phyloP scores from a whole-genome alignment of 2,113 vertebrate species.

The Nothoprocta perdicaria region DNA sequence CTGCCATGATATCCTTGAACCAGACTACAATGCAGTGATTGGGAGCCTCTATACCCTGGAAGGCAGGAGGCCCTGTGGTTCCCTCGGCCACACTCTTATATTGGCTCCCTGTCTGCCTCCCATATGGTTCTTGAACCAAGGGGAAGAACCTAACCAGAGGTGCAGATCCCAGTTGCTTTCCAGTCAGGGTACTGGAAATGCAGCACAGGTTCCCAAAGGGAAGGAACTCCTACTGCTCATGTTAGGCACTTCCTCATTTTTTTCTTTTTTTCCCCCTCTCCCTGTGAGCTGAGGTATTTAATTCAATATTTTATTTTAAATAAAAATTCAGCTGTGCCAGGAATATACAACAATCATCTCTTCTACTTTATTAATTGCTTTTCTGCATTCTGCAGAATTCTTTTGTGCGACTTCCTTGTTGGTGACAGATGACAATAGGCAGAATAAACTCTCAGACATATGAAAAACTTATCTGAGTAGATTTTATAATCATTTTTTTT shows the following conservation, averaged over 20 bases:
- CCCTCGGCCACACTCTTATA: background rate
- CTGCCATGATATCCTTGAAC: background rate
- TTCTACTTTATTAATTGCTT: constrained; percentile 2
- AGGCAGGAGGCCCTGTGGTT: background rate
- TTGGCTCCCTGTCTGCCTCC: background rate
- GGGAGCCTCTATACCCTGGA: background rate
- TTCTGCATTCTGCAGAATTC: background rate
- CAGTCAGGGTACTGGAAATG: background rate
- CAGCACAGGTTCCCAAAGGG: background rate
- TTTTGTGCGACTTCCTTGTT: background rate
- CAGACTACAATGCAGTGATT: background rate
- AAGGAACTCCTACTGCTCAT: background rate
- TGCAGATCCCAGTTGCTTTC: background rate
- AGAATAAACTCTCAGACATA: constrained; percentile 1
- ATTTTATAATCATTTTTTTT: constrained; percentile 19
- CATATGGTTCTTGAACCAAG: background rate
- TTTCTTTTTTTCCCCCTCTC: background rate
- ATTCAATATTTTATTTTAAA: background rate
- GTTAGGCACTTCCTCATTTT: background rate
- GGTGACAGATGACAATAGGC: constrained; percentile 17
- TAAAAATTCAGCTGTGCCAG: background rate
- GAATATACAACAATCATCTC: background rate
- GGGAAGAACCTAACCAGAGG: background rate
- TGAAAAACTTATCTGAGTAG: constrained; percentile 9
- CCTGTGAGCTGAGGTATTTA: background rate